Evolutionary conservation across 2,888 invertebrate genomes (phyloP), one percentile per base, ranked within the genome.

Genomic region (Lasioglossum morio): DNA sequence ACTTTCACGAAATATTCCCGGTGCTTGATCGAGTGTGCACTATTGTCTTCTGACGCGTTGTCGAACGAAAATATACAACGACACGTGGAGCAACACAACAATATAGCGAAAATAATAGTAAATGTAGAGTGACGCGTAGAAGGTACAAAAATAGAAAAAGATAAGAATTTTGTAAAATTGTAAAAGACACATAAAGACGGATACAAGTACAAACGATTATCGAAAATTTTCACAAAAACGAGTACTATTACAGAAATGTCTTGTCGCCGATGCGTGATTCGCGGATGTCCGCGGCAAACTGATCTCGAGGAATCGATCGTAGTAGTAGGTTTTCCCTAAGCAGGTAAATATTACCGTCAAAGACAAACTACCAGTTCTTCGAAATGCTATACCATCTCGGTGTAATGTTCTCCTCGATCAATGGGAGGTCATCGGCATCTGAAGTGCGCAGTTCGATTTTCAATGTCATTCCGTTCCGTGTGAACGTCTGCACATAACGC

Each of bases 361-460:
- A 34, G 66, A 66, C 34, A 19, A 34, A 34, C 66, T 19, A 34
- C 30, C 34, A 34, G 19, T 34, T 46, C 46, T 34, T 66, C 34
- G 66, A 16, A 34, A 34, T 66, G 30, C 66, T 66, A 30, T 66
- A 66, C 34, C 66, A 34, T 30, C 66, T 34, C 19, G 34, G 66
- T 66, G 34, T 30, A 66, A 66, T 66, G 66, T 66, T 66, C 16
- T 19, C 66, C 34, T 7, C 66, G 66, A 66, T 66, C 66, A 66
- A 66, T 66, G 66, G 3, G 34, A n/a, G 66, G 66, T 66, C 66
- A 66, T 66, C 66, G 66, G 16, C 66, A 66, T 66, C 34, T 16
- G 19, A 30, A 19, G 66, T 66, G 66, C 66, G 66, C 66, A 66
- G 66, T 66, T 66, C 66, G 34, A 66, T 66, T 66, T 66, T 34